phyloP scores from a whole-genome alignment of 2,113 vertebrate species.

The Emydocephalus ijimae region DNA sequence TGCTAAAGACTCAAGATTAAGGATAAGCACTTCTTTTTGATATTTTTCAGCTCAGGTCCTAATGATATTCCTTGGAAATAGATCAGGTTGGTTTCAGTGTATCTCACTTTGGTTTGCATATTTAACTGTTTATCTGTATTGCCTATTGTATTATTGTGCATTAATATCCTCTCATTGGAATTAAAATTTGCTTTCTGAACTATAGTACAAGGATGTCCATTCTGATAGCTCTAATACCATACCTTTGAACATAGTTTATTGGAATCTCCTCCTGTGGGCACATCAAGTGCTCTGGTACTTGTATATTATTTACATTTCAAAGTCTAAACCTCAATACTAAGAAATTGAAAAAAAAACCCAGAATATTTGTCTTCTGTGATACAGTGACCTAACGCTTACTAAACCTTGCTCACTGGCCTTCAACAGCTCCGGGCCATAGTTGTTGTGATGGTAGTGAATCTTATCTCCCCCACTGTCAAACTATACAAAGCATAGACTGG shows the following conservation, averaged over 20 bases:
- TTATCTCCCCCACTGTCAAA: background rate
- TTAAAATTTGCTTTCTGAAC: background rate
- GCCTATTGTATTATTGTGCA: background rate
- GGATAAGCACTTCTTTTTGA: background rate
- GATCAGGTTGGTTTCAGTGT: background rate
- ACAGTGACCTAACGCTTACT: background rate
- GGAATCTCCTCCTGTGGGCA: background rate
- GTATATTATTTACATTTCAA: background rate
- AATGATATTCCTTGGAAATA: background rate
- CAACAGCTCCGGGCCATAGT: background rate
- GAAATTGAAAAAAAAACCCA: background rate
- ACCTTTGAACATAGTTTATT: background rate
- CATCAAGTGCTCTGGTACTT: background rate
- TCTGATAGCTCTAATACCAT: background rate
- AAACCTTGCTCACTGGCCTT: background rate
- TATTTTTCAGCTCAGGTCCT: background rate
- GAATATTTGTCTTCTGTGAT: background rate
- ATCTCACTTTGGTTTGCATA: background rate
- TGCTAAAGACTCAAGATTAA: background rate
- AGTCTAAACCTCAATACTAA: background rate
- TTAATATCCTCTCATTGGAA: too few species aligned
- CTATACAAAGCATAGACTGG: background rate
- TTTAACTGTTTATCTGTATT: background rate
- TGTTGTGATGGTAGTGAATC: background rate
- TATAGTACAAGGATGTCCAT: background rate